These are phyloP conservation scores for Eciton burchellii DNA, from an alignment of 1,140 invertebrate species.

Conservation along the genomic window DNA sequence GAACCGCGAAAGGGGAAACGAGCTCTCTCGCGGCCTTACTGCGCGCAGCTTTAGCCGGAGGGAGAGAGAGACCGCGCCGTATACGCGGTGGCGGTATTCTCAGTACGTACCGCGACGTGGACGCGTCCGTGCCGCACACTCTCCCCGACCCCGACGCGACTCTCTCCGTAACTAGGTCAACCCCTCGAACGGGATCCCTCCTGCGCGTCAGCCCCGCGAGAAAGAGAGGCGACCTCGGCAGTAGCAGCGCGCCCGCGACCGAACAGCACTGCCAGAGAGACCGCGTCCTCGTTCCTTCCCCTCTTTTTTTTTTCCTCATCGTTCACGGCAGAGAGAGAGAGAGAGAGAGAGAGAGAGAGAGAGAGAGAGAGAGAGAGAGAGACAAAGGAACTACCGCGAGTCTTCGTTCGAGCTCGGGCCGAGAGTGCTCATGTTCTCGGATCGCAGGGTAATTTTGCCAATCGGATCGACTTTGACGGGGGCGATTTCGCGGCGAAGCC, in stretches of 20 bases:
- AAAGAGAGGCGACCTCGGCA: constrained; percentile 58
- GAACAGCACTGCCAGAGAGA: constrained; percentile 36
- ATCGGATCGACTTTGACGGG: neutral
- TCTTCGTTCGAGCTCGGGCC: neutral
- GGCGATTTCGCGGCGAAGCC: neutral
- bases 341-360: neutral
- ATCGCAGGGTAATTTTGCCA: neutral
- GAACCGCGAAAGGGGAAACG: constrained; percentile 57
- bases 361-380: neutral
- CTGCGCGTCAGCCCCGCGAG: constrained; percentile 47
- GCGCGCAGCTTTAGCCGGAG: constrained; percentile 62
- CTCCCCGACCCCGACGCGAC: constrained; percentile 64
- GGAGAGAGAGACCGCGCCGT: constrained; percentile 18
- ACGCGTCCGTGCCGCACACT: constrained; percentile 79
- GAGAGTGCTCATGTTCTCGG: constrained; percentile 6
- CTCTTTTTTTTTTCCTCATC: constrained; percentile 7
- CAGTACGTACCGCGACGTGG: constrained; percentile 80
- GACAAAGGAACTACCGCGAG: neutral
- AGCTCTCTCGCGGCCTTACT: constrained; percentile 64
- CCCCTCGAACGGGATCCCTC: constrained; percentile 60
- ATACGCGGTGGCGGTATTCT: constrained; percentile 34
- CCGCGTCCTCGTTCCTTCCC: constrained; percentile 17
- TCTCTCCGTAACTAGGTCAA: constrained; percentile 73
- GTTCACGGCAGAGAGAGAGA: neutral
- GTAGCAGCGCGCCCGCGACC: constrained; percentile 60